Conservation (phyloP, 2,797 vertebrate species). For the Acrossocheilus fasciatus region DNA sequence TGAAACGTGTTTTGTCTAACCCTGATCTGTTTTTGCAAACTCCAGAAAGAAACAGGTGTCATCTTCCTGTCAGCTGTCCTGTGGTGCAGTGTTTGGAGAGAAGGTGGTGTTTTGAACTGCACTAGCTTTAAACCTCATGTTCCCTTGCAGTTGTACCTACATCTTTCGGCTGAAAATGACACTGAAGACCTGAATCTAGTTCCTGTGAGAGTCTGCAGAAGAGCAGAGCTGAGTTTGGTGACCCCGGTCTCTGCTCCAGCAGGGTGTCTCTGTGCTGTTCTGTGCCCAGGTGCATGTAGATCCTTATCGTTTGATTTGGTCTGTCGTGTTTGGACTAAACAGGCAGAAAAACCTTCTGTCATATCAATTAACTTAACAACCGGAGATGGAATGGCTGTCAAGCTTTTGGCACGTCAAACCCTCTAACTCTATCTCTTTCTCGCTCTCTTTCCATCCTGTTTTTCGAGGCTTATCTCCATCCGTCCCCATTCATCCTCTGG, state of each 20-base stretch:
- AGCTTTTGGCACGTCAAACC: constrained; percentile 65
- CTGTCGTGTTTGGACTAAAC: constrained; percentile 62
- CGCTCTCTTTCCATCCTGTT: constrained; percentile 43
- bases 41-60: constrained; percentile 9
- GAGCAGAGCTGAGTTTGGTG: constrained; percentile 17
- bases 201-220: neutral
- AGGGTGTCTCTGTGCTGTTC: constrained; percentile 45
- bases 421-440: constrained; percentile 13
- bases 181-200: constrained; percentile 22
- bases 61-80: constrained; percentile 23
- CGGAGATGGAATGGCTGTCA: constrained; percentile 69
- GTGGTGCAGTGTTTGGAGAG: neutral
- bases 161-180: constrained; percentile 4
- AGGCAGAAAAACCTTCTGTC: constrained; percentile 72
- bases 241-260: constrained; percentile 13
- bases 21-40: neutral
- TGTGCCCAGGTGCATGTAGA: constrained; percentile 52
- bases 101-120: constrained; percentile 2
- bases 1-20: constrained; percentile 20
- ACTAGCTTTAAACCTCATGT: constrained; percentile 26
- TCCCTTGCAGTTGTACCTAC: neutral
- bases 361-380: constrained; percentile 71
- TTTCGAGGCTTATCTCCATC: constrained; percentile 43
- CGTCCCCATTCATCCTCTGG: constrained; percentile 40
- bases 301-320: constrained; percentile 70